Evolutionary conservation across 2,113 vertebrate species (phyloP).

Genomic region (Corydoras sp.): DNA sequence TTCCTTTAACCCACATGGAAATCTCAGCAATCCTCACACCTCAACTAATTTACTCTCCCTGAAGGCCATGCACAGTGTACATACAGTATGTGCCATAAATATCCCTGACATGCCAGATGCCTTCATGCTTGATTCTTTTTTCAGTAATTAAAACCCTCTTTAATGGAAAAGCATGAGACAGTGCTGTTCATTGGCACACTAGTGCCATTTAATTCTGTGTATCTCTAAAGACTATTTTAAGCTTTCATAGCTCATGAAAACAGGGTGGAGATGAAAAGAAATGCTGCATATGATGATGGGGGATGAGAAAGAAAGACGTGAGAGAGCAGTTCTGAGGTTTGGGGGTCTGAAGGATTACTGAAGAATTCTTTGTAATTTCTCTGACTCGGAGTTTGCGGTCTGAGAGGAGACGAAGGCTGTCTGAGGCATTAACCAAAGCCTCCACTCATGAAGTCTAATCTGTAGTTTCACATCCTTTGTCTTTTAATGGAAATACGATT

Average conservation of each 20-base stretch:
- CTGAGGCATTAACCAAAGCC: slow-evolving; percentile 31
- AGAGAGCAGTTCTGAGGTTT: slow-evolving; percentile 41
- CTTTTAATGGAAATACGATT: slow-evolving; percentile 3
- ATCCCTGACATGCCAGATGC: too few relatives aligned
- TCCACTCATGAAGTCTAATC: neutral
- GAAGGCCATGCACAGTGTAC: too few relatives aligned
- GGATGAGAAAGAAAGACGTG: slow-evolving; percentile 25
- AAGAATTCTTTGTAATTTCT: slow-evolving; percentile 54
- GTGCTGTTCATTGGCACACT: neutral
- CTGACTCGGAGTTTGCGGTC: slow-evolving; percentile 46
- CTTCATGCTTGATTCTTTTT: neutral
- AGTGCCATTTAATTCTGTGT: neutral
- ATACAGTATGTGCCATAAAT: too few relatives aligned
- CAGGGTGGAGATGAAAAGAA: neutral
- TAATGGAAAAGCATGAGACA: neutral
- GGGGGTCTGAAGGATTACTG: slow-evolving; percentile 48
- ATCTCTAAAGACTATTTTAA: neutral
- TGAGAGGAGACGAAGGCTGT: slow-evolving; percentile 43
- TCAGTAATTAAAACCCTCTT: neutral
- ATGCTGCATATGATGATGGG: neutral
- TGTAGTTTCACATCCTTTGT: neutral
- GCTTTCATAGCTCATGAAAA: neutral
- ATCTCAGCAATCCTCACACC: too few relatives aligned
- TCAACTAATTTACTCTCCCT: too few relatives aligned
- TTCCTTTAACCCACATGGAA: too few relatives aligned